Evolutionary conservation across 2,888 invertebrate species (phyloP).

Genomic region (Graphium colonna): DNA sequence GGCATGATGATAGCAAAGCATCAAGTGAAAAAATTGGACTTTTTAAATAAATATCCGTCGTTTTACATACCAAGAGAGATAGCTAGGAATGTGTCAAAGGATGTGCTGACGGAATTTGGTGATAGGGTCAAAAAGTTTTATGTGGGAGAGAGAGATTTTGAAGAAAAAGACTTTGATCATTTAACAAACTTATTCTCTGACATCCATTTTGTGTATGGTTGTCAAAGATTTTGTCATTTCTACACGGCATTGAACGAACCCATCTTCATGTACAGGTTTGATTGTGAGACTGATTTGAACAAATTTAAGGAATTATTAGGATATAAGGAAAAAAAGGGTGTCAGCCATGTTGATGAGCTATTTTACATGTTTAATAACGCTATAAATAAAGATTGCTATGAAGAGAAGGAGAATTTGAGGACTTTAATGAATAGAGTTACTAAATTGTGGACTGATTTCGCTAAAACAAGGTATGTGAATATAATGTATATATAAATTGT

Average conservation of each 20-base stretch:
- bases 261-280: conserved; percentile 38
- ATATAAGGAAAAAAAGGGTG: conserved; percentile 37
- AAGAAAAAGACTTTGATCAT: conserved; percentile 25
- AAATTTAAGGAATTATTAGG: conserved; percentile 31
- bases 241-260: conserved; percentile 26
- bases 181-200: conserved; percentile 30
- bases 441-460: conserved; percentile 57
- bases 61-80: conserved; percentile 39
- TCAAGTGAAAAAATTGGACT: conserved; percentile 32
- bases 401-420: conserved; percentile 38
- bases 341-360: conserved; percentile 62
- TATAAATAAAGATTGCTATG: conserved; percentile 41
- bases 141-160: conserved; percentile 33
- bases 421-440: conserved; percentile 45
- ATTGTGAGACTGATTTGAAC: conserved; percentile 38
- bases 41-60: conserved; percentile 35
- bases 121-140: conserved; percentile 36
- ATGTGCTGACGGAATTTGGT: conserved; percentile 31
- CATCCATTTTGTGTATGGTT: conserved; percentile 29
- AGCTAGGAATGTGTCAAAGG: conserved; percentile 25
- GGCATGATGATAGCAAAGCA: conserved; percentile 32
- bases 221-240: conserved; percentile 34
- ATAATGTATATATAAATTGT: too few relatives aligned
- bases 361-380: conserved; percentile 55
- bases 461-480: too few relatives aligned